These are phyloP conservation scores for Eupithecia pulchellata DNA, from an alignment of 2,888 invertebrate species.

Conservation along the genomic window DNA sequence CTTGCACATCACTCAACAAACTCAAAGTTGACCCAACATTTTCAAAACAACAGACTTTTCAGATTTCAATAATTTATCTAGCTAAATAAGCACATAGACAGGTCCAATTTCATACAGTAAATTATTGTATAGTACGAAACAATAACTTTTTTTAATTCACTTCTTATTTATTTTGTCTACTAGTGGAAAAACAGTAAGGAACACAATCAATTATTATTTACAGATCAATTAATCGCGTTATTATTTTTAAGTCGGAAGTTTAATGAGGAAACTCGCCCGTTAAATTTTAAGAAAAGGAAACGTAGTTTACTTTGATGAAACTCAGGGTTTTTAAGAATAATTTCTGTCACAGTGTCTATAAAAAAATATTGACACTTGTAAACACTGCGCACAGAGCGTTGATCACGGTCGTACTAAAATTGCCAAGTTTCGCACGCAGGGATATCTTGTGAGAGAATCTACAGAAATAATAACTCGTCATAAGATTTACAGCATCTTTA, in stretches of 20 bases:
- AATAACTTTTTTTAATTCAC: no score
- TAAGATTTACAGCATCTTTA: constrained; percentile 12
- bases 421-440: constrained; percentile 5
- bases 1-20: background rate
- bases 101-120: no score
- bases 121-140: no score
- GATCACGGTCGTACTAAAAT: constrained; percentile 16
- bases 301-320: background rate
- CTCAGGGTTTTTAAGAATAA: background rate
- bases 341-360: background rate
- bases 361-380: background rate
- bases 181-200: no score
- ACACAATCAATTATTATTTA: no score
- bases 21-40: background rate
- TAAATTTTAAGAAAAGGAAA: background rate
- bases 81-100: no score
- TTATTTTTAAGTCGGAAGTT: background rate
- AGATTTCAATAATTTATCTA: no score
- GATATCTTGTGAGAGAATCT: constrained; percentile 19
- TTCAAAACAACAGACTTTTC: no score
- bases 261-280: background rate
- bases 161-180: no score
- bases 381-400: background rate
- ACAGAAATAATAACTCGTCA: constrained; percentile 28
- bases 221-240: background rate